phyloP scores from a whole-genome alignment of 2,797 vertebrate species.

The Malacoctenus gilli region DNA sequence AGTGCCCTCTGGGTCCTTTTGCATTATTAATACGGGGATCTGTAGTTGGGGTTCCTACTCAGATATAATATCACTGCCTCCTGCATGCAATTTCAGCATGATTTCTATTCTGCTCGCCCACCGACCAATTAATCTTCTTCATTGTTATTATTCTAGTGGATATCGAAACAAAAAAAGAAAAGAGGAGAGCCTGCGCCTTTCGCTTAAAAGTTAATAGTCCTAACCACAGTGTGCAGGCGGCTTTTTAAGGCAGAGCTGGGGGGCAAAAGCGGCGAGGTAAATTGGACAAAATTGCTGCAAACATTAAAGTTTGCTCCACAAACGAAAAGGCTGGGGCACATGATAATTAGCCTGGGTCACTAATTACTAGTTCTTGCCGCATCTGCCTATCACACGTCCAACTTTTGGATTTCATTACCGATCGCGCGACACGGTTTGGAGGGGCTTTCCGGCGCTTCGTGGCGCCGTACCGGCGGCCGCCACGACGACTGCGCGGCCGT shows the following conservation, averaged over 20 bases:
- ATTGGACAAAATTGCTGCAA: constrained; percentile 44
- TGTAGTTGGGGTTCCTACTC: constrained; percentile 66
- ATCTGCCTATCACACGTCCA: constrained; percentile 26
- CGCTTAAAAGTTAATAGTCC: constrained; percentile 62
- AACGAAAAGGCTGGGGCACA: too few relatives aligned
- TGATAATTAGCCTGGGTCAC: constrained; percentile 32
- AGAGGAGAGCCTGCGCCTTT: constrained; percentile 48
- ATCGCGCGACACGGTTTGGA: not conserved
- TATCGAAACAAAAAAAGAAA: constrained; percentile 15
- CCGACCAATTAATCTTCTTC: constrained; percentile 64
- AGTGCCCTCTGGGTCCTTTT: constrained; percentile 71
- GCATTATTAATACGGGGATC: constrained; percentile 79
- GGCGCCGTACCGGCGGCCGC: too few relatives aligned
- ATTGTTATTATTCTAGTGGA: constrained; percentile 59
- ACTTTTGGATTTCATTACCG: constrained; percentile 15
- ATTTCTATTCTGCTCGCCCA: constrained; percentile 67
- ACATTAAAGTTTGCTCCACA: constrained; percentile 14
- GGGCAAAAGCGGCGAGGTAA: constrained; percentile 28
- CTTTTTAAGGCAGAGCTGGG: constrained; percentile 46
- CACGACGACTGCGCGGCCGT: too few relatives aligned
- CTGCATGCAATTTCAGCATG: constrained; percentile 61
- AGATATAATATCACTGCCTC: constrained; percentile 70
- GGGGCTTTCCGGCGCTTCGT: constrained; percentile 4
- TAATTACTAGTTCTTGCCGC: constrained; percentile 24
- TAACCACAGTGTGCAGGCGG: constrained; percentile 25